Base-by-base conservation (phyloP, 2,888 invertebrate species). In the Mythimna vitellina region DNA sequence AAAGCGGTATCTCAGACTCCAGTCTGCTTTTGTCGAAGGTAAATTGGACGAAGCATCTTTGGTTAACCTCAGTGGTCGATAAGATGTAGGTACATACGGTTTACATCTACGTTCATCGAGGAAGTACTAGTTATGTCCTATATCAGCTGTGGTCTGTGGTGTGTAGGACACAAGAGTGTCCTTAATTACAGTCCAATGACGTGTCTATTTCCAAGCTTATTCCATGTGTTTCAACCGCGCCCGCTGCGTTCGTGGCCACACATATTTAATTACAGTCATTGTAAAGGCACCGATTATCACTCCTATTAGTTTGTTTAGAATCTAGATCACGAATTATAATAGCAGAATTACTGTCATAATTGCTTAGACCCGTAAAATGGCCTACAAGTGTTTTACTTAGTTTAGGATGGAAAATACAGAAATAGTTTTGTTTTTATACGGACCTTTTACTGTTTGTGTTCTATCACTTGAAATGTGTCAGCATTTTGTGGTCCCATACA, bases 231-330 rank as follows among this genome's bases (percentile, higher is more conserved):
- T 63, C 32, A 49, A 46, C 35, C 25, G n/a, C 22, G 29, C 2
- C 65, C 82, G 80, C 83, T 61, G 49, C 7, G 4, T 61, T 78
- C 14, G 56, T 76, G 78, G 81, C 85, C 85, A 58, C 63, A 76
- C 74, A 61, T 32, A 70, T 81, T 81, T 78, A 85, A 84, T 81
- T 85, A 74, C 35, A 66, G 67, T 65, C 66, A 58, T 78, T 81
- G 57, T 63, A 65, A 78, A 82, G 73, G 71, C 65, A 42, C 76
- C 73, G 78, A 81, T 84, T 70, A 84, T 82, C 35, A 57, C 70
- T 63, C 46, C 73, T 73, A 80, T 82, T 85, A 78, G 78, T 82
- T 84, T 78, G 81, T 85, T 81, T 78, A 70, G 72, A 78, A 76
- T 80, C 73, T 73, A 71, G 73, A 70, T 67, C 51, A 63, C 32